Evolutionary conservation across 2,113 vertebrate genomes (phyloP).

Genomic region (Sterrhoptilus dennistouni): DNA sequence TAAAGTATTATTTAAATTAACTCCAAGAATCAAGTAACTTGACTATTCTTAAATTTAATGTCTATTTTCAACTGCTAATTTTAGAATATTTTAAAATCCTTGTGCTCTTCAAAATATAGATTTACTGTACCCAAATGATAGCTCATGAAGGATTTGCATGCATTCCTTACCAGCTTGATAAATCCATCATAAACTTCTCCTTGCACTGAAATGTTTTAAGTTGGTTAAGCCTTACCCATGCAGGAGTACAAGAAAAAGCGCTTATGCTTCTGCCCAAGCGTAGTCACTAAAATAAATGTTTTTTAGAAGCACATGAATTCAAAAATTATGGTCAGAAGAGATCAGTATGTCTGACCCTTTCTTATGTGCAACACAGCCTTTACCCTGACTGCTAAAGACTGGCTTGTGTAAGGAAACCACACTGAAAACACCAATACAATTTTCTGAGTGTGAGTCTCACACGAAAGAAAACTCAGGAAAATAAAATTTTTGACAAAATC

Average conservation of each 20-base stretch:
- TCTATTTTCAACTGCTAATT: background rate
- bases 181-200: background rate
- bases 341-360: background rate
- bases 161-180: slow-evolving; percentile 46
- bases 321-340: background rate
- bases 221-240: slow-evolving; percentile 13
- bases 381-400: background rate
- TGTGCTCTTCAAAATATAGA: background rate
- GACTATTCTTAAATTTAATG: background rate
- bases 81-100: background rate
- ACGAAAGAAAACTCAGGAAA: background rate
- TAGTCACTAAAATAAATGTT: background rate
- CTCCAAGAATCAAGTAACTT: background rate
- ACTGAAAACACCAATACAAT: background rate
- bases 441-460: background rate
- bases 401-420: background rate
- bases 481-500: background rate
- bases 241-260: background rate
- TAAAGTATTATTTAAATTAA: background rate
- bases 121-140: slow-evolving; percentile 25
- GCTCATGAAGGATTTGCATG: slow-evolving; percentile 9
- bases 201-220: background rate
- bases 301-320: background rate
- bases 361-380: background rate
- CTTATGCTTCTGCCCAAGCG: background rate